Evolutionary conservation across 2,797 vertebrate species (phyloP).

Genomic region (Bradypus variegatus): DNA sequence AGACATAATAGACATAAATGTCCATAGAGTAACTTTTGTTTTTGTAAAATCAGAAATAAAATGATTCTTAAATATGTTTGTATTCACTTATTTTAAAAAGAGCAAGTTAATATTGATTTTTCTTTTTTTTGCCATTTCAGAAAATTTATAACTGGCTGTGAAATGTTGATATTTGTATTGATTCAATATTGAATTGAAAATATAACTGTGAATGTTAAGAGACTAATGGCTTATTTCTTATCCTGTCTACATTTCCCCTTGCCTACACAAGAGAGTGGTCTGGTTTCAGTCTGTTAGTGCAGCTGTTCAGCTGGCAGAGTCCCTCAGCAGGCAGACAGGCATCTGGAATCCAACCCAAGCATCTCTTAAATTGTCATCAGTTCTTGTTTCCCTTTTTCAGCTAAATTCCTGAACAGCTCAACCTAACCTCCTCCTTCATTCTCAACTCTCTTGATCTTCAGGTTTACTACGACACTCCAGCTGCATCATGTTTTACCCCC

Average conservation of each 20-base stretch:
- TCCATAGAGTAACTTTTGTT: neutral
- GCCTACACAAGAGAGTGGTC: neutral
- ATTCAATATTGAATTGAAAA: neutral
- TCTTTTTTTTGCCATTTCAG: neutral
- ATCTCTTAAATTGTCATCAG: neutral
- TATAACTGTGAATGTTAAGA: neutral
- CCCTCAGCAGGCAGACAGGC: neutral
- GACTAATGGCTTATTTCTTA: neutral
- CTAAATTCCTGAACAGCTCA: constrained; percentile 24
- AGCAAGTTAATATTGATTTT: neutral
- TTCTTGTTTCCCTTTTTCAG: neutral
- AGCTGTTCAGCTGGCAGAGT: constrained; percentile 32
- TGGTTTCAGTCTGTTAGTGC: neutral
- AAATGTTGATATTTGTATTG: neutral
- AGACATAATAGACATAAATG: neutral
- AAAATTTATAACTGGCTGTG: neutral
- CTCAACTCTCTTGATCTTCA: neutral
- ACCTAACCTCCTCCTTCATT: neutral
- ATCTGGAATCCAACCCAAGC: constrained; percentile 12
- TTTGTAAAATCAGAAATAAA: neutral
- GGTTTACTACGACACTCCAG: neutral
- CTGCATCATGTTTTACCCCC: neutral
- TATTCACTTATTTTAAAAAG: neutral
- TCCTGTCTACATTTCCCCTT: neutral
- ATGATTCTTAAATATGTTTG: neutral